Conservation (phyloP, 2,888 invertebrate genomes). For the Drosophila meridiana region DNA sequence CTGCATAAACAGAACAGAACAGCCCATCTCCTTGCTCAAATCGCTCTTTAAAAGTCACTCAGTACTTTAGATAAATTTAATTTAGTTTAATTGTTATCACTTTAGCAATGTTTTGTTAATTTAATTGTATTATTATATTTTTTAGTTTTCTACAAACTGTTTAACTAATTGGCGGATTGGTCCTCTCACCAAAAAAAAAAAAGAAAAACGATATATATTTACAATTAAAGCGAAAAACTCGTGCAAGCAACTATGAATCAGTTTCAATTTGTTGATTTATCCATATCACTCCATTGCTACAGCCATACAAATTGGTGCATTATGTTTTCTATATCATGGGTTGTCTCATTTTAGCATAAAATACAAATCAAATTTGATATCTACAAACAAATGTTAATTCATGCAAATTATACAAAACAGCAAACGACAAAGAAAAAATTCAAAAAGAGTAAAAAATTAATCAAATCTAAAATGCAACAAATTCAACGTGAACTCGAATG, state of each 20-base stretch:
- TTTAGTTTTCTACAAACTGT: slow-evolving; percentile 39
- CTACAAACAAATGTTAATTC: slow-evolving; percentile 53
- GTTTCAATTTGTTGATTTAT: slow-evolving; percentile 40
- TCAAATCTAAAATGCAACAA: slow-evolving; percentile 30
- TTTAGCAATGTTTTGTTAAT: slow-evolving; percentile 38
- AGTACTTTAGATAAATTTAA: slow-evolving; percentile 52
- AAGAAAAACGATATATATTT: slow-evolving; percentile 11
- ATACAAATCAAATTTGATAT: slow-evolving; percentile 41
- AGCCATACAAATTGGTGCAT: slow-evolving; percentile 48
- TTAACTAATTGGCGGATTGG: slow-evolving; percentile 83
- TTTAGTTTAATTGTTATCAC: slow-evolving; percentile 21
- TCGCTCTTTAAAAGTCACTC: slow-evolving; percentile 47
- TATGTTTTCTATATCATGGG: slow-evolving; percentile 47
- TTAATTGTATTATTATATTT: slow-evolving; percentile 31
- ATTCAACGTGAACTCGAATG: slow-evolving; percentile 41
- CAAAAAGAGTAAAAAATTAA: slow-evolving; percentile 25
- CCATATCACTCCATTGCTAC: slow-evolving; percentile 45
- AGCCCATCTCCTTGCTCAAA: slow-evolving; percentile 36
- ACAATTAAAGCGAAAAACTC: slow-evolving; percentile 13
- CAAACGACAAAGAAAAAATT: slow-evolving; percentile 17
- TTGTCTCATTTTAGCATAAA: slow-evolving; percentile 49
- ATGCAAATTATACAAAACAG: slow-evolving; percentile 50
- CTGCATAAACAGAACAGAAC: slow-evolving; percentile 22
- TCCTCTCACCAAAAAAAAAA: slow-evolving; percentile 74
- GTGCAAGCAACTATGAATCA: slow-evolving; percentile 13